These are phyloP conservation scores for Aythya baeri DNA, from an alignment of 2,113 vertebrate genomes.

Conservation along the genomic window DNA sequence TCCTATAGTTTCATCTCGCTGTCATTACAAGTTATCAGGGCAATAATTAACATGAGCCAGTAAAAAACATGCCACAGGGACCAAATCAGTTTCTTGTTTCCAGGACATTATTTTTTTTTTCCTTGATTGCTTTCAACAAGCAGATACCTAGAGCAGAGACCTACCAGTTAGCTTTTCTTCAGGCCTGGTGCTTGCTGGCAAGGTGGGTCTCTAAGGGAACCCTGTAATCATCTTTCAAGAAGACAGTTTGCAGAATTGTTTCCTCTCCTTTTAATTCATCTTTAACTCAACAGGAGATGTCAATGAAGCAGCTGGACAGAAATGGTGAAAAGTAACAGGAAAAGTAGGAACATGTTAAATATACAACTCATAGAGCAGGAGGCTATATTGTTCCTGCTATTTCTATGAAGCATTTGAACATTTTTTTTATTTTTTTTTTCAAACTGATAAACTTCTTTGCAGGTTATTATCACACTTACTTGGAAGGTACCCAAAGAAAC, in stretches of 20 bases:
- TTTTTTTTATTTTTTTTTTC: background rate
- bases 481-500: background rate
- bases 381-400: accelerated
- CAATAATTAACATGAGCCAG: background rate
- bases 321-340: background rate
- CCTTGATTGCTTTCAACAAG: background rate
- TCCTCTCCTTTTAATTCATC: background rate
- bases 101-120: background rate
- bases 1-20: background rate
- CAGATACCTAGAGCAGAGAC: background rate
- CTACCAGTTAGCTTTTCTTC: background rate
- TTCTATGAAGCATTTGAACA: background rate
- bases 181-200: background rate
- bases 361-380: accelerated
- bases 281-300: background rate
- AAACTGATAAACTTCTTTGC: background rate
- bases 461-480: background rate
- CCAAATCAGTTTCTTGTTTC: background rate
- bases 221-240: background rate
- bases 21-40: background rate
- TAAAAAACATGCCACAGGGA: background rate
- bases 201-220: background rate
- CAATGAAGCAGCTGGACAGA: background rate
- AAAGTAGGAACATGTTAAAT: background rate
- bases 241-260: background rate